Evolutionary conservation across 2,797 vertebrate species (phyloP).

Genomic region (Sylvilagus floridanus): DNA sequence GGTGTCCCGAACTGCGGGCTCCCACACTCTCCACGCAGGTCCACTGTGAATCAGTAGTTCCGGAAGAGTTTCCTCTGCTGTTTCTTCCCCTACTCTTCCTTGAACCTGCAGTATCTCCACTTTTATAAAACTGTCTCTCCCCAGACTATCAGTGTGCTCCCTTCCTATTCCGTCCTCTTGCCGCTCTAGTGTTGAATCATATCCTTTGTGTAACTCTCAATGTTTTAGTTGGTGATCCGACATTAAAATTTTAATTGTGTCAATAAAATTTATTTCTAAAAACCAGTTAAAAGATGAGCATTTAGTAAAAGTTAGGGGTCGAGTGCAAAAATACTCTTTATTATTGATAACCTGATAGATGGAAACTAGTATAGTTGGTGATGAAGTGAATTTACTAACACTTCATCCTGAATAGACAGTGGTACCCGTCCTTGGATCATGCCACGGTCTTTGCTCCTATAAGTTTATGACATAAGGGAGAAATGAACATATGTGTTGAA

Average conservation of each 20-base stretch:
- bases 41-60: no score
- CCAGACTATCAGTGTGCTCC: no score
- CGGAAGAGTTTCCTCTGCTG: no score
- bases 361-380: not conserved
- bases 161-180: no score
- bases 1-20: no score
- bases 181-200: not conserved
- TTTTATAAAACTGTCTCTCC: no score
- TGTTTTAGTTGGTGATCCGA: not conserved
- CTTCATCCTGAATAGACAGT: no score
- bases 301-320: not conserved
- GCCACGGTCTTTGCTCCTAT: not conserved
- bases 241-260: not conserved
- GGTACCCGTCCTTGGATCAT: not conserved
- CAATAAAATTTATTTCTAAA: not conserved
- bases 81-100: no score
- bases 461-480: not conserved
- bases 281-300: not conserved
- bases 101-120: no score
- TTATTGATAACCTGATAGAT: not conserved
- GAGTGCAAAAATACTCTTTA: not conserved
- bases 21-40: no score
- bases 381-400: not conserved
- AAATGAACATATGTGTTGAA: not conserved
- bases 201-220: not conserved